phyloP scores from a whole-genome alignment of 2,797 vertebrate genomes.

The Sibirionetta formosa region DNA sequence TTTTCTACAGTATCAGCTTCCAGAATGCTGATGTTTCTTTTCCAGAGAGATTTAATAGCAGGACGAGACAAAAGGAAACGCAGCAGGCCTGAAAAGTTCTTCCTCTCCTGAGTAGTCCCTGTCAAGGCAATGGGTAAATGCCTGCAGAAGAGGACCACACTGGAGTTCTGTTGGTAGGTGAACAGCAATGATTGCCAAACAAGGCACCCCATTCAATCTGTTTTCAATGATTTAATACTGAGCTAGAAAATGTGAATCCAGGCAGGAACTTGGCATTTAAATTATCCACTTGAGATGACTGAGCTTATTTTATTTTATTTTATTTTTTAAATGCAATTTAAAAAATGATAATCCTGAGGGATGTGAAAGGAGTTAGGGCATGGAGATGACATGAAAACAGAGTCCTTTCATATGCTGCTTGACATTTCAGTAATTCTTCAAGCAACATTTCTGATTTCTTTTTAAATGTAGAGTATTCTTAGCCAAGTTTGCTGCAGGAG shows the following conservation, averaged over 20 bases:
- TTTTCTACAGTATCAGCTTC: neutral
- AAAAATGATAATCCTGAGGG: conserved; percentile 17
- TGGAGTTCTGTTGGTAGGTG: neutral
- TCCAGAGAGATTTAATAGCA: conserved; percentile 23
- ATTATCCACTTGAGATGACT: neutral
- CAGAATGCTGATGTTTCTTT: neutral
- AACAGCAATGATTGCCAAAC: neutral
- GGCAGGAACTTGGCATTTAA: conserved; percentile 22
- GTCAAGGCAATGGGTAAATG: neutral
- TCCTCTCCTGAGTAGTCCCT: conserved; percentile 10
- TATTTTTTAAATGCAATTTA: neutral
- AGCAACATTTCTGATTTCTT: neutral
- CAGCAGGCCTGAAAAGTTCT: conserved; percentile 14
- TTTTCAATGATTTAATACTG: neutral
- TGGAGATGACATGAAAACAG: neutral
- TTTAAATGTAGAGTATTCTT: neutral
- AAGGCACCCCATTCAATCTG: neutral
- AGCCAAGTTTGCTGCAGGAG: neutral
- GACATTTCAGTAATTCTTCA: conserved; percentile 27
- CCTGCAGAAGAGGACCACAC: conserved; percentile 12
- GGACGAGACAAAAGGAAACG: neutral
- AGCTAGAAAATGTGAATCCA: conserved; percentile 4
- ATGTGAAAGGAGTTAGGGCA: neutral
- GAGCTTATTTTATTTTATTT: neutral
- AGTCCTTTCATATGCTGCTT: conserved; percentile 20